These are phyloP conservation scores for Steinernema khuongi DNA, from an alignment of 1,140 invertebrate genomes.

Conservation along the genomic window DNA sequence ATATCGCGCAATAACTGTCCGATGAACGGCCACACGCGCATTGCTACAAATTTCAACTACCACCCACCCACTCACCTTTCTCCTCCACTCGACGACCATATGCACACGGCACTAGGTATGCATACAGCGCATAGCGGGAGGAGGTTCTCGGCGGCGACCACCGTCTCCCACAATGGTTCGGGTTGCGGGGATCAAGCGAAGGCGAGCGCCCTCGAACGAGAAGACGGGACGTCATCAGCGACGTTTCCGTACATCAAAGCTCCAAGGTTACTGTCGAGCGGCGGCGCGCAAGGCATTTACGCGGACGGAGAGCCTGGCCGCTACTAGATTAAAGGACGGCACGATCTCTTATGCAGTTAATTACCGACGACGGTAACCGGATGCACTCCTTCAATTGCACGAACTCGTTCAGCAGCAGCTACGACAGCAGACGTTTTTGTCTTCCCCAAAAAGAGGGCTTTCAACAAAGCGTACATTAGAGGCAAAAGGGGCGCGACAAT, in stretches of 20 bases:
- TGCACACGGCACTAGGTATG: background rate
- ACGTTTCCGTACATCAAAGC: background rate
- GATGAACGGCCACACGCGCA: conserved; percentile 2
- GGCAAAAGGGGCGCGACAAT: background rate
- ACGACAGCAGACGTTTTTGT: too few species aligned
- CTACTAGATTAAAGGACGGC: too few species aligned
- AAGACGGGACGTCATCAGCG: conserved; percentile 4
- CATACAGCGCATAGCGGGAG: conserved; percentile 10
- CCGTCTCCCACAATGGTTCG: conserved; percentile 4
- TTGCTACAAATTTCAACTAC: conserved; percentile 9
- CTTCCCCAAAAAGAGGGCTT: too few species aligned
- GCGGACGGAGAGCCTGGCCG: too few species aligned
- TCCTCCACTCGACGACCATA: too few species aligned
- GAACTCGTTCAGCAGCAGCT: too few species aligned
- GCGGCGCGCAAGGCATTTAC: background rate
- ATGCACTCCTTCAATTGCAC: too few species aligned
- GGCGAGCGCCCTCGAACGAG: background rate
- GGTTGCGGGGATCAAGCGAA: conserved; percentile 14
- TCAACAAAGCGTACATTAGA: too few species aligned
- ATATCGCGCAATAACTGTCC: conserved; percentile 12
- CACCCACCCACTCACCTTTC: too few species aligned
- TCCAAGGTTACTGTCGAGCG: conserved; percentile 2
- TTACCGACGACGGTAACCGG: too few species aligned
- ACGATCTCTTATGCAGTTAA: too few species aligned
- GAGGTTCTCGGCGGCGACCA: background rate